Conservation (phyloP, 2,113 vertebrate genomes). For the Picathartes gymnocephalus region DNA sequence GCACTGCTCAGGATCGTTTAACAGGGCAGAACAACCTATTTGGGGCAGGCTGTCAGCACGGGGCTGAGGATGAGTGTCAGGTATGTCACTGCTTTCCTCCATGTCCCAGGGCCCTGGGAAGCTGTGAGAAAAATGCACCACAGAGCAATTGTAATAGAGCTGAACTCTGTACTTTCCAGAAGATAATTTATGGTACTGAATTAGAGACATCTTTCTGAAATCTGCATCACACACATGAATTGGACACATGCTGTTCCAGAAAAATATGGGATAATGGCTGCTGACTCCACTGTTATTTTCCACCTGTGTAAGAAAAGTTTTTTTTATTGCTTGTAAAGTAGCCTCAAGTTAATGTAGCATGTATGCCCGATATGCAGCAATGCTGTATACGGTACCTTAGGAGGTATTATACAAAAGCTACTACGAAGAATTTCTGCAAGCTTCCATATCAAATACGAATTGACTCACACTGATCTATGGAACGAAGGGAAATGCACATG, state of each 20-base stretch:
- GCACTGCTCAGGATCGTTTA: neutral
- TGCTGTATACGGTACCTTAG: neutral
- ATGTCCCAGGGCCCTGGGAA: neutral
- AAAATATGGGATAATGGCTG: neutral
- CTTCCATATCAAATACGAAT: neutral
- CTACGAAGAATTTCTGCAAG: neutral
- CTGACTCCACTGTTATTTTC: neutral
- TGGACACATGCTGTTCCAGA: neutral
- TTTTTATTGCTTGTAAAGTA: neutral
- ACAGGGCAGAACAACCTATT: neutral
- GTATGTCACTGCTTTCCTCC: neutral
- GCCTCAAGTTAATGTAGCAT: neutral
- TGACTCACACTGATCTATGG: neutral
- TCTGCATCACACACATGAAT: neutral
- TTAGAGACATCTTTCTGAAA: neutral
- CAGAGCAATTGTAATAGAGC: neutral
- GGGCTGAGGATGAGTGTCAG: neutral
- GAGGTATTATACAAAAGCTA: neutral
- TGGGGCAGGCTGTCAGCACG: neutral
- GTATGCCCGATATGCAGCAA: neutral
- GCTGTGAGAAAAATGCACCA: accelerated
- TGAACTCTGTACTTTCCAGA: neutral
- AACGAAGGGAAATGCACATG: neutral
- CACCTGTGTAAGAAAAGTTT: neutral
- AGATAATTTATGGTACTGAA: neutral